Evolutionary conservation across 2,888 invertebrate species (phyloP).

Genomic region (Diarsia brunnea): DNA sequence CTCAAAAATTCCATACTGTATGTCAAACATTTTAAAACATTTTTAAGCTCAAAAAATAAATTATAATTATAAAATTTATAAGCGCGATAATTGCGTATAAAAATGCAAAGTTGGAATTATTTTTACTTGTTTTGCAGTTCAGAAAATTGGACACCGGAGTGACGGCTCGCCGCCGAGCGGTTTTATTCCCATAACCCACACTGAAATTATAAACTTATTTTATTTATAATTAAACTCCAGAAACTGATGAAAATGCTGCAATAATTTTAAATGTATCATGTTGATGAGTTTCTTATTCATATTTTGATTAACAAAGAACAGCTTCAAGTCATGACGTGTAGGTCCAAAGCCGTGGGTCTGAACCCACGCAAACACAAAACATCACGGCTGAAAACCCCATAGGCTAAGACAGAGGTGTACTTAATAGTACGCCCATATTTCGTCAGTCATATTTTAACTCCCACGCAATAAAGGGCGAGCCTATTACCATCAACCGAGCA

Average conservation of each 20-base stretch:
- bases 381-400: neutral
- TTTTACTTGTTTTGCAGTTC: conserved; percentile 11
- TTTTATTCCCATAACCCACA: conserved; percentile 16
- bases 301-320: too few species aligned
- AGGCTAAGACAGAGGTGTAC: neutral
- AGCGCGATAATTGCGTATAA: conserved; percentile 25
- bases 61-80: conserved; percentile 4
- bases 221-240: neutral
- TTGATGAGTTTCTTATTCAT: neutral
- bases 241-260: neutral
- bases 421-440: neutral
- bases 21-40: neutral
- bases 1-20: too few species aligned
- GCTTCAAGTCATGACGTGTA: too few species aligned
- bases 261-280: neutral
- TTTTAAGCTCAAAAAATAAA: neutral
- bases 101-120: conserved; percentile 34
- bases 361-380: too few species aligned
- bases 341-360: too few species aligned
- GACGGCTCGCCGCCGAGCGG: conserved; percentile 20
- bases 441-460: neutral
- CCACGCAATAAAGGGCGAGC: neutral
- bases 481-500: neutral
- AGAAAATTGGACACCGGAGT: conserved; percentile 57
- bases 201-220: conserved; percentile 31